Evolutionary conservation across 2,797 vertebrate species (phyloP), one percentile per base, ranked within the genome.

Genomic region (Sebastes umbrosus): DNA sequence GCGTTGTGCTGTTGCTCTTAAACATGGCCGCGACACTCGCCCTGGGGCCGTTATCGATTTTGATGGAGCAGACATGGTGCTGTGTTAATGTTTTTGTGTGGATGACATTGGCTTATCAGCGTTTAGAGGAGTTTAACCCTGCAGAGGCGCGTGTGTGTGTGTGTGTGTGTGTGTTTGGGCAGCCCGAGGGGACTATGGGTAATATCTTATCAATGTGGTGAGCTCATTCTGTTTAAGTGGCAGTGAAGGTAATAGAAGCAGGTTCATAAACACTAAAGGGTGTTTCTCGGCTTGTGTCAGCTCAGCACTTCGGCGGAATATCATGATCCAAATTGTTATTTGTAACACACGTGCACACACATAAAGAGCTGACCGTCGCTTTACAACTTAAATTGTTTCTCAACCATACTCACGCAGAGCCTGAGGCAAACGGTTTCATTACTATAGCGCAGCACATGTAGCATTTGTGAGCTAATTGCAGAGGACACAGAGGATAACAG

Each of bases 81-180:
- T 81, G 83, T 76, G 93, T 92, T 92, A 87, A 90, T 68, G 81
- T 77, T 80, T 43, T 76, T 84, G 85, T 87, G 81, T 79, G 87
- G 91, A 89, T 92, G 94, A 93, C 94, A 90, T 91, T 89, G 88
- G 87, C 93, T 95, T 94, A 94, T 95, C 94, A 92, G 75, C 71
- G 20, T 91, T 89, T 84, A 70, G 85, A 50, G 34, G 73, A 52
- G 82, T 92, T 90, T 80, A 86, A 86, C 73, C 87, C 84, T 43
- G 75, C 46, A 50, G 46, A 58, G 20, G 66, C 55, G 43, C 34
- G 81, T 57, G 39, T 59, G 43, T 65, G 67, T 59, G 60, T 65
- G 27, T 24, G 24, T 27, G 67, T 52, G 58, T 63, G 58, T 46
- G n/a, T 59, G 43, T 74, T 64, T 60, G 36, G 76, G 55, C 50